Evolutionary conservation across 2,113 vertebrate species (phyloP).

Genomic region (Eudyptes chrysolophus): DNA sequence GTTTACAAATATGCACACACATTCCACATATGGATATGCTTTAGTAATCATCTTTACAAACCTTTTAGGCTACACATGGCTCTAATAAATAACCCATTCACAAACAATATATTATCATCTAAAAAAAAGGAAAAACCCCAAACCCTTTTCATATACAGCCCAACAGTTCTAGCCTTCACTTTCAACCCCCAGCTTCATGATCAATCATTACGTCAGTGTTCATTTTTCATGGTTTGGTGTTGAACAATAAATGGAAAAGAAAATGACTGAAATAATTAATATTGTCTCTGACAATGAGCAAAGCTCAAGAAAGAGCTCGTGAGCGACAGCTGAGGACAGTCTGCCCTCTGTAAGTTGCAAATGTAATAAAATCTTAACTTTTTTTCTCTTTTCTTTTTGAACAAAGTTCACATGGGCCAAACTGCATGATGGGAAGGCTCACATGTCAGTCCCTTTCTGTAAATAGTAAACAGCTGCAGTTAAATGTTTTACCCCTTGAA

Average conservation of each 20-base stretch:
- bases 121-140: background rate
- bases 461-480: conserved; percentile 67
- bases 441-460: conserved; percentile 37
- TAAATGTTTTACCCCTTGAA: conserved; percentile 45
- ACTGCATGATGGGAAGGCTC: background rate
- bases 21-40: conserved; percentile 51
- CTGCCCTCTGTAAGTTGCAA: conserved; percentile 44
- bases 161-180: conserved; percentile 22
- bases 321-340: conserved; percentile 50
- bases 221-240: conserved; percentile 63
- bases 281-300: conserved; percentile 45
- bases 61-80: conserved; percentile 47
- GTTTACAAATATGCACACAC: conserved; percentile 59
- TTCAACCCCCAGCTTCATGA: conserved; percentile 42
- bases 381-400: background rate
- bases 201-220: conserved; percentile 59
- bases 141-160: conserved; percentile 47
- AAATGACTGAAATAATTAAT: conserved; percentile 58
- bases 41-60: conserved; percentile 60
- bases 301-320: background rate
- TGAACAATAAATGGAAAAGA: conserved; percentile 58
- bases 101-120: conserved; percentile 69
- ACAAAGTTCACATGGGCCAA: background rate
- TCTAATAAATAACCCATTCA: conserved; percentile 63
- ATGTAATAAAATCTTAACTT: conserved; percentile 33